Evolutionary conservation across 2,888 invertebrate genomes (phyloP), one percentile per base, ranked within the genome.

Genomic region (Nectonema munidae): DNA sequence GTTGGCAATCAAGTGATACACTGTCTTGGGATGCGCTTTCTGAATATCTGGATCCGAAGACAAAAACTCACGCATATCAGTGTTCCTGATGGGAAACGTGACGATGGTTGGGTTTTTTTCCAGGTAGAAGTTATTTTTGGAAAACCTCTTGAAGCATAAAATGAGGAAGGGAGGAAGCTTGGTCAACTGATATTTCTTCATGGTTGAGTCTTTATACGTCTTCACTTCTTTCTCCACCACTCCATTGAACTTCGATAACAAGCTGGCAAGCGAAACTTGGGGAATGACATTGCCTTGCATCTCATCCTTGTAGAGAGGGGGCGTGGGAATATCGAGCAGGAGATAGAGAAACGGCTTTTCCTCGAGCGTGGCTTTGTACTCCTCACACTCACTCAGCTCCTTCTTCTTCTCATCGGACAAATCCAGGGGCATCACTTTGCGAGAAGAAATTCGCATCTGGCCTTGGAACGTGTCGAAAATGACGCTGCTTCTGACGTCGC

Each of bases 51-150:
- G 42, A 71, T 77, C 76, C 2, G 73, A 68, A 1, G 76, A 71
- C 35, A 95, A 57, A 47, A 83, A 71, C 49, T 95, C 89, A 11
- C 76, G 79, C 55, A 95, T 76, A 57, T 95, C 89, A 2, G 95
- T 74, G 54, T 83, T 81, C 53, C 79, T 81, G 42, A 95, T 79
- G 3, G 95, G 95, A 54, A 99, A 99, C 55, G 99, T 99, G 2
- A 99, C 89, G 50, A 99, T 99, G 0, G 95, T 99, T 2, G 86
- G 86, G 61, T 99, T 99, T 58, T 99, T 99, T 55, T 99, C 95
- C 14, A 83, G 66, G 50, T 83, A 95, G 59, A 89, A 99, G 3
- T 81, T 83, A 53, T 95, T 99, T 57, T 83, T 95, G 1, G 83
- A 86, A 54, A 99, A 99, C 44, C 95, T 64, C 62, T 89, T 86